Evolutionary conservation across 2,797 vertebrate genomes (phyloP), one percentile per base, ranked within the genome.

Genomic region (Sebastes hubbsi): DNA sequence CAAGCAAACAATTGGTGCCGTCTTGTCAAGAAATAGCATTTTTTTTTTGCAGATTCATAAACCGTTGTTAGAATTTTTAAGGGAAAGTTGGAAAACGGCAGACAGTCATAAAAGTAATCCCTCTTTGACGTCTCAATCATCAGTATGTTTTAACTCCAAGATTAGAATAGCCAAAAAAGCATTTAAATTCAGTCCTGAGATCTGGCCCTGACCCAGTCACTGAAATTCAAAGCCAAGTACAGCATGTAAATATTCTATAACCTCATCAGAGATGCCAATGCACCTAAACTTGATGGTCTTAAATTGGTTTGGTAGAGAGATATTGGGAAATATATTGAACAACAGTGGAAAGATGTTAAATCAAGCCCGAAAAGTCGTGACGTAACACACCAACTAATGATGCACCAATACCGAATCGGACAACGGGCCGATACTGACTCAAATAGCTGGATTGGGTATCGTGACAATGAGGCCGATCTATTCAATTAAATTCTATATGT

Each of bases 1-100:
- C 73, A 87, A 52, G 38, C 64, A 86, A 83, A 34, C 78, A 79
- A 83, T 27, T 72, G 32, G 49, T 60, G 64, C 16, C 32, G 22
- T 55, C 24, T 29, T 70, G 75, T 80, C 30, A 76, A 75, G 36
- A 81, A 70, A 54, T 49, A 49, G 18, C 46, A 24, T 24, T 24
- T 24, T 18, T 46, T 18, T 1, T 52, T 54, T 54, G 52, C n/a
- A n/a, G 20, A 54, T 54, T 22, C 20, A 9, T 54, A 54, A 54
- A 18, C 8, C 4, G 20, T 0, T 22, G n/a, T 22, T 54, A 5
- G 9, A 54, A 54, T 22, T 54, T 22, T 54, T 16, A 10, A 22
- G 52, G n/a, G 9, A n/a, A n/a, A 54, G 20, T 54, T 54, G 52
- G 49, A 52, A 52, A 52, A 52, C 1, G 49, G 49, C 49, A 52